A percentile compares a stretch with the other conserved stretches of the same genome.
Evolutionary conservation across 92 coral and sea anemone species (phyloP).

Genomic region (Siderastrea siderea): DNA sequence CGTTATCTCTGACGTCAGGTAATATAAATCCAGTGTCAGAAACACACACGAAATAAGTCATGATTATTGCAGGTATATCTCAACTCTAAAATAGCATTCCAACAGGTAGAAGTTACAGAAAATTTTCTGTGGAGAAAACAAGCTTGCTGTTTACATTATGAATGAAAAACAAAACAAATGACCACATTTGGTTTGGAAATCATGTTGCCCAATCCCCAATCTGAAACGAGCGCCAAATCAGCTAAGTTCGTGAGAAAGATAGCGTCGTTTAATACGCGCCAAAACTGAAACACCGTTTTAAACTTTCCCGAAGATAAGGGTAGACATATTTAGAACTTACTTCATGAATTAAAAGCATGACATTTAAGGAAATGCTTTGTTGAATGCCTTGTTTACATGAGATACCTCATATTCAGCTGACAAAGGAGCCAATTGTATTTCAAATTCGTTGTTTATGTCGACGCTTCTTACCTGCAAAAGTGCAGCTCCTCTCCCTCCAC

Average conservation of each 20-base stretch:
- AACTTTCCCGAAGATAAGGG: too few species aligned
- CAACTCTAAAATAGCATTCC: neutral
- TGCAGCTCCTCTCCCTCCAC: constrained; percentile 98
- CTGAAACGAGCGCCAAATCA: too few species aligned
- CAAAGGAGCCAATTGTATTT: constrained; percentile 6
- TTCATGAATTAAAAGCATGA: neutral
- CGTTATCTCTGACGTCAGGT: constrained; percentile 26
- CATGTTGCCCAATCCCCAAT: neutral
- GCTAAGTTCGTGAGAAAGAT: too few species aligned
- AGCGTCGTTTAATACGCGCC: neutral
- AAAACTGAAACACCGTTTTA: too few species aligned
- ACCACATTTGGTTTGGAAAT: neutral
- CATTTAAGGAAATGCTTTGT: neutral
- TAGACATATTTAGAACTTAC: neutral
- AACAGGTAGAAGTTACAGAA: neutral
- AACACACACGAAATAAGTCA: neutral
- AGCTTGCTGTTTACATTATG: neutral
- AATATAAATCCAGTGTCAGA: neutral
- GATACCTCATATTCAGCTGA: neutral
- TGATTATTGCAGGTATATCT: neutral
- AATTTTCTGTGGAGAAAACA: neutral
- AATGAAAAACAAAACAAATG: neutral
- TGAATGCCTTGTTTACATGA: neutral
- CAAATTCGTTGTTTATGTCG: neutral
- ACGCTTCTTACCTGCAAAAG: constrained; percentile 83